Evolutionary conservation across 2,888 invertebrate genomes (phyloP), one percentile per base, ranked within the genome.

Genomic region (Pyralis farinalis): DNA sequence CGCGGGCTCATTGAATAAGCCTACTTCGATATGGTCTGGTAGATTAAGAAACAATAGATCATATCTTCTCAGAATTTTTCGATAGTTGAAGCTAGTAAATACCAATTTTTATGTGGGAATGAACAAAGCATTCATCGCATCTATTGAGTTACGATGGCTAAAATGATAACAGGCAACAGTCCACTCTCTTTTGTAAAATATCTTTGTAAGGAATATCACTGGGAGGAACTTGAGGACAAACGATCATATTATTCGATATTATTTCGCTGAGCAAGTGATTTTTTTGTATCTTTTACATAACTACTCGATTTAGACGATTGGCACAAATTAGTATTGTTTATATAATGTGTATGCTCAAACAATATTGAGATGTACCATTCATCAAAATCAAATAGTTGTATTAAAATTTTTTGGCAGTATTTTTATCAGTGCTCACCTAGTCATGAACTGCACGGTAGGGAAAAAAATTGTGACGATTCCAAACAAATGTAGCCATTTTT

Each of bases 171-270:
- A 46, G 28, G 12, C 27, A 7, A 52, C 49, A 69, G 66, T 63
- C 76, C 80, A 62, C 71, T 81, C 80, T 74, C 80, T 78, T 77
- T 76, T 68, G 59, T 63, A 60, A 71, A 62, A 68, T 64, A 63
- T 52, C 60, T 63, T 48, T 57, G 53, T 50, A 40, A 46, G 46
- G 50, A 52, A 52, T 59, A 34, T 40, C 40, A 45, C 32, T 41
- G 28, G 47, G 53, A 44, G 73, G 58, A 45, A 34, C 45, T 2
- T 45, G 32, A 55, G 57, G 29, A 22, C 36, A 45, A 38, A 16
- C 16, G 12, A 9, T 3, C 7, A 22, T 11, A 8, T 1, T 12
- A 1, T 1, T 28, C 28, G 3, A 16, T 4, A 16, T 16, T 16
- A 3, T 16, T 16, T 16, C n/a, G n/a, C n/a, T n/a, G n/a, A n/a